Percentiles rank a stretch among this genome's conserved stretches.
Evolutionary conservation across 2,888 invertebrate genomes (phyloP).

Genomic region (Ryuthela nishihirai): DNA sequence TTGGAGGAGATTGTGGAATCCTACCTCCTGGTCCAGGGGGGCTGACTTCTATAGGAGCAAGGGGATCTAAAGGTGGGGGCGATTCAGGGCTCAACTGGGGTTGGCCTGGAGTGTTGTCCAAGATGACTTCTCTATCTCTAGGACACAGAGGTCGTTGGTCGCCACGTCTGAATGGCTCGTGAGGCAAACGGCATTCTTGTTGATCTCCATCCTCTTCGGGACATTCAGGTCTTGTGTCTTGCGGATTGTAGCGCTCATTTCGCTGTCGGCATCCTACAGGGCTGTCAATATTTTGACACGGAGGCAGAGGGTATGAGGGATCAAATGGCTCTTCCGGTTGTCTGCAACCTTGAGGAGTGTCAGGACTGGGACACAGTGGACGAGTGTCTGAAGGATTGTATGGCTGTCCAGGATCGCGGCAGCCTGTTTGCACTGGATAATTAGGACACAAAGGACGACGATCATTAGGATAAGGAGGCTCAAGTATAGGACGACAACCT

Average conservation of each 20-base stretch:
- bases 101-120: too few species aligned
- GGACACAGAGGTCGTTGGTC: too few species aligned
- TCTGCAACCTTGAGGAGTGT: constrained; percentile 12
- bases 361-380: constrained; percentile 5
- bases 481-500: constrained; percentile 10
- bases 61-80: too few species aligned
- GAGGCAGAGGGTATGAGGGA: constrained; percentile 13
- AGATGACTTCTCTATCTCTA: too few species aligned
- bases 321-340: constrained; percentile 2
- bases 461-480: constrained; percentile 24
- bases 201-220: constrained; percentile 9
- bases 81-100: too few species aligned
- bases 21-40: too few species aligned
- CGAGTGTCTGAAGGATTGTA: constrained; percentile 21
- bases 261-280: constrained; percentile 7
- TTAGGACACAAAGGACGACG: constrained; percentile 16
- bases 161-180: too few species aligned
- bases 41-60: too few species aligned
- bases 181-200: constrained; percentile 13
- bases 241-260: constrained; percentile 5
- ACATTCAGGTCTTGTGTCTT: constrained; percentile 22
- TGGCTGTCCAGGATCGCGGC: constrained; percentile 16
- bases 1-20: too few species aligned
- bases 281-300: constrained; percentile 11
- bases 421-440: constrained; percentile 8